Evolutionary conservation across 1,140 invertebrate species (phyloP).

Genomic region (Leptinotarsa defecta): DNA sequence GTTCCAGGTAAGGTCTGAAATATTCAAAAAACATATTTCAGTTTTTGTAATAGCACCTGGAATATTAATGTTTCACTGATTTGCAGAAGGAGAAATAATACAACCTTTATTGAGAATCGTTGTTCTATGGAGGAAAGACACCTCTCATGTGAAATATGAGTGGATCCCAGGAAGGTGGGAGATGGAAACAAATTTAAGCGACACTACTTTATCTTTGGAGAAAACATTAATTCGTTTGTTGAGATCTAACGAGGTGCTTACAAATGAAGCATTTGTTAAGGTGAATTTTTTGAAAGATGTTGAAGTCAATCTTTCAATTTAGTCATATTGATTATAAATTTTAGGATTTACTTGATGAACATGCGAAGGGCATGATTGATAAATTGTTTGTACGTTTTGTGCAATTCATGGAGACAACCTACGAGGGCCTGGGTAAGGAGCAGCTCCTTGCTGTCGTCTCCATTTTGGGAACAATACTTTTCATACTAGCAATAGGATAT

Average conservation of each 20-base stretch:
- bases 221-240: conserved; percentile 73
- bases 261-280: conserved; percentile 72
- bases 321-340: conserved; percentile 1
- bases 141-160: conserved; percentile 85
- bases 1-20: conserved; percentile 59
- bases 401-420: conserved; percentile 74
- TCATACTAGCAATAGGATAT: conserved; percentile 83
- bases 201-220: conserved; percentile 73
- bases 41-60: background rate
- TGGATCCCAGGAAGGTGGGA: conserved; percentile 77
- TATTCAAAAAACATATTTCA: background rate
- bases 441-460: conserved; percentile 82
- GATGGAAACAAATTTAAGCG: conserved; percentile 67
- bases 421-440: conserved; percentile 76
- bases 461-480: conserved; percentile 78
- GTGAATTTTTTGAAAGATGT: conserved; percentile 48
- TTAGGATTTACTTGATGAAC: conserved; percentile 75
- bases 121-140: conserved; percentile 87
- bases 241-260: conserved; percentile 70
- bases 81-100: conserved; percentile 59
- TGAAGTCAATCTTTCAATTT: background rate
- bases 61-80: background rate
- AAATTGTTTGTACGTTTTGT: conserved; percentile 70
- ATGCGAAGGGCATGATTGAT: conserved; percentile 73
- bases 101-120: conserved; percentile 76